These are phyloP conservation scores for Thereva nobilitata DNA, from an alignment of 2,888 invertebrate genomes.

Conservation along the genomic window DNA sequence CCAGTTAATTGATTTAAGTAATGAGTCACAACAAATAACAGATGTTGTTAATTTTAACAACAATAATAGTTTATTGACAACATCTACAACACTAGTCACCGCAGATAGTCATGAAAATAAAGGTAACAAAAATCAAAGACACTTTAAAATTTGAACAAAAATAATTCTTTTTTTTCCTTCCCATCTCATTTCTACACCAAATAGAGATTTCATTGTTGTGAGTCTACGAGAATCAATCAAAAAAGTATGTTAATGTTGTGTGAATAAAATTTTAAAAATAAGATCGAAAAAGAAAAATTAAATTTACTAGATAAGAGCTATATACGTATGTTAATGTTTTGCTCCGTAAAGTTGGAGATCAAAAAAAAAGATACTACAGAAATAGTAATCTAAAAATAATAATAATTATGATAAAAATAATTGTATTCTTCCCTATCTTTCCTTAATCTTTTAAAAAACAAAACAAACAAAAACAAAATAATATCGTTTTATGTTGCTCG, in stretches of 20 bases:
- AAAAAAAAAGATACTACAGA: slow-evolving; percentile 17
- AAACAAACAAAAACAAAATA: no score
- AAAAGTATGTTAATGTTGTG: slow-evolving; percentile 48
- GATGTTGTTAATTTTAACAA: slow-evolving; percentile 46
- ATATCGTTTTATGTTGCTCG: no score
- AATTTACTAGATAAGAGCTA: slow-evolving; percentile 51
- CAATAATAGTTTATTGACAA: slow-evolving; percentile 55
- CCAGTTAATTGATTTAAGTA: slow-evolving; percentile 57
- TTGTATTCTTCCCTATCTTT: slow-evolving; percentile 25
- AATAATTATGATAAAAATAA: not conserved
- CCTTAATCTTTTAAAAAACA: slow-evolving; percentile 11
- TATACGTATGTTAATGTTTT: slow-evolving; percentile 39
- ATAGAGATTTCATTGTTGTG: slow-evolving; percentile 56
- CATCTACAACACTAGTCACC: slow-evolving; percentile 58
- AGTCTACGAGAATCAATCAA: slow-evolving; percentile 47
- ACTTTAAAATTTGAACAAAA: not conserved
- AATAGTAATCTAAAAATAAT: slow-evolving; percentile 15
- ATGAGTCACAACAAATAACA: slow-evolving; percentile 56
- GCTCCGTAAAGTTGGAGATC: slow-evolving; percentile 16
- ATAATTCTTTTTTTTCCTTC: slow-evolving; percentile 6
- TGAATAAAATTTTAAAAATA: slow-evolving; percentile 45
- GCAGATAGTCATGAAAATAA: slow-evolving; percentile 60
- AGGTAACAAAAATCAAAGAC: slow-evolving; percentile 47
- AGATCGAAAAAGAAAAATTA: slow-evolving; percentile 43
- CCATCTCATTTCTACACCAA: slow-evolving; percentile 18